phyloP scores from a whole-genome alignment of 2,888 invertebrate genomes.

The Mimas tiliae region DNA sequence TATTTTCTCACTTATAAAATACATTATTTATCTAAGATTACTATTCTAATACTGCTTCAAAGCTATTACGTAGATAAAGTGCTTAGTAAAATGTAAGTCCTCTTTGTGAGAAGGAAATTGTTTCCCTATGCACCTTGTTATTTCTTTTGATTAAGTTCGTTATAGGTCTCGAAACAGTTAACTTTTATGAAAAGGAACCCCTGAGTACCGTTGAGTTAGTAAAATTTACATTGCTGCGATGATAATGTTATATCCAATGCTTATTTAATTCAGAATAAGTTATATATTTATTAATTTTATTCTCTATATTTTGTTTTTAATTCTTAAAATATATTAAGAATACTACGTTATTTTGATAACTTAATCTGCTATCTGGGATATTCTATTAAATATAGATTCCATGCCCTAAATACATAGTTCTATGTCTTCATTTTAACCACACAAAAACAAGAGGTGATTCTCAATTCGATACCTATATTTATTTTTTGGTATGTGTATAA shows the following conservation, averaged over 20 bases:
- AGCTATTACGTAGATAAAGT: background rate
- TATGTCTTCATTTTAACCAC: too few species aligned
- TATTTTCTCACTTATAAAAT: too few species aligned
- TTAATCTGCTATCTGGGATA: too few species aligned
- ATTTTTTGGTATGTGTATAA: too few species aligned
- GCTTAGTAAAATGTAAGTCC: background rate
- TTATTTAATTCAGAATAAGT: background rate
- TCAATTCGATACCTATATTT: too few species aligned
- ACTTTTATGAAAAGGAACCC: constrained; percentile 9
- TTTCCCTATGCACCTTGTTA: constrained; percentile 1
- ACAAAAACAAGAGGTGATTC: too few species aligned
- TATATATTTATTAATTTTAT: background rate
- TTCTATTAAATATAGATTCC: too few species aligned
- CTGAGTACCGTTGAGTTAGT: background rate
- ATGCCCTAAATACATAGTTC: too few species aligned
- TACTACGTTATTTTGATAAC: too few species aligned
- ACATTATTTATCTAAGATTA: background rate
- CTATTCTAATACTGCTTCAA: background rate
- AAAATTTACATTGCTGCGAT: constrained; percentile 10
- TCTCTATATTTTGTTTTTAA: background rate
- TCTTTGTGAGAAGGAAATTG: background rate
- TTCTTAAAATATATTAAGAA: too few species aligned
- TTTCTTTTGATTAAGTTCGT: constrained; percentile 16
- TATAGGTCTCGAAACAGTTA: constrained; percentile 2
- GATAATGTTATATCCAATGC: background rate